Evolutionary conservation across 2,113 vertebrate genomes (phyloP).

Genomic region (Eurypyga helias): DNA sequence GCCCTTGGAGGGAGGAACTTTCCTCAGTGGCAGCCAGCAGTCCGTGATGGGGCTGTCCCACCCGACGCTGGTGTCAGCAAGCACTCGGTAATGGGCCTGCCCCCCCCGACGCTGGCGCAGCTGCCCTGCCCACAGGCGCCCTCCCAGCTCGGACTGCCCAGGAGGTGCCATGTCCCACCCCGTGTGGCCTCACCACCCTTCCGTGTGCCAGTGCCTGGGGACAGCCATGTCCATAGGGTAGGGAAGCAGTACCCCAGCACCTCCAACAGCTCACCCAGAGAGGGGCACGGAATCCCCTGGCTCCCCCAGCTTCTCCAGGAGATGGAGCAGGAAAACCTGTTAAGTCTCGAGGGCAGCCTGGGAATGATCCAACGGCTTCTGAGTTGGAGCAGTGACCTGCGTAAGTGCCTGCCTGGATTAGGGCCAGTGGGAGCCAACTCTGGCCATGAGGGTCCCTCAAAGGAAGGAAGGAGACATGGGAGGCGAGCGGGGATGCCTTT

Average conservation of each 20-base stretch:
- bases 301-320: not conserved
- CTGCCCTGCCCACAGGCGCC: not conserved
- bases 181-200: not conserved
- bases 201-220: not conserved
- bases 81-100: not conserved
- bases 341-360: not conserved
- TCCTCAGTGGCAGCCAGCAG: slow-evolving; percentile 2
- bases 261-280: not conserved
- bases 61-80: not conserved
- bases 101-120: not conserved
- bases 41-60: not conserved
- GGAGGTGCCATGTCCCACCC: not conserved
- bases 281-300: rapidly evolving
- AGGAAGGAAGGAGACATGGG: not conserved
- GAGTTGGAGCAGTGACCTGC: slow-evolving; percentile 1
- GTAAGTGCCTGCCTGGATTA: slow-evolving; percentile 32
- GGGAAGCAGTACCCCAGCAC: not conserved
- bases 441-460: not conserved
- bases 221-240: not conserved
- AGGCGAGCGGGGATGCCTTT: not conserved
- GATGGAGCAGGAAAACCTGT: slow-evolving; percentile 17
- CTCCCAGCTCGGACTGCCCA: not conserved
- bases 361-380: not conserved
- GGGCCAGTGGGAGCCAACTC: slow-evolving; percentile 18
- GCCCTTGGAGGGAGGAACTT: slow-evolving; percentile 1